phyloP scores from a whole-genome alignment of 2,888 invertebrate species.

The Drosophila mettleri region DNA sequence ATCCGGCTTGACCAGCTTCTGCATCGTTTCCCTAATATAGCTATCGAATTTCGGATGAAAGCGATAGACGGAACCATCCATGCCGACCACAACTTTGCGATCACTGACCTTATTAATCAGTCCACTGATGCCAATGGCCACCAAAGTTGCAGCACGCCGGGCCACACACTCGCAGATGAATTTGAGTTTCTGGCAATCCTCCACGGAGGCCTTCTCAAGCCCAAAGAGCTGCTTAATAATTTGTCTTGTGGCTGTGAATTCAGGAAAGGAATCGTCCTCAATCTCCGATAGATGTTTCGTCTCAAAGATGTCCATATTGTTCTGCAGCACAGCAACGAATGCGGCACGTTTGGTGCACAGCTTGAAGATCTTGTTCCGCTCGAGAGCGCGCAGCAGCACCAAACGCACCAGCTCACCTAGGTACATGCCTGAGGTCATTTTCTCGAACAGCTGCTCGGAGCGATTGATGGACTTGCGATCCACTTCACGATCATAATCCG shows the following conservation, averaged over 20 bases:
- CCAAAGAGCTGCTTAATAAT: constrained; percentile 91
- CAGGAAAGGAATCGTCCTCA: constrained; percentile 92
- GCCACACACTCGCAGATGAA: constrained; percentile 96
- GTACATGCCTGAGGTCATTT: constrained; percentile 99
- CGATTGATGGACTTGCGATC: constrained; percentile 93
- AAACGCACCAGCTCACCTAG: constrained; percentile 97
- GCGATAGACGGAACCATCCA: constrained; percentile 98
- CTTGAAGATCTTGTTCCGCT: constrained; percentile 86
- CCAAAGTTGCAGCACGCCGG: constrained; percentile 95
- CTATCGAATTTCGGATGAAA: constrained; percentile 98
- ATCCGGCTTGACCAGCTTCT: constrained; percentile 89
- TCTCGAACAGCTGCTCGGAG: constrained; percentile 94
- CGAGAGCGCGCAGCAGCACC: constrained; percentile 92
- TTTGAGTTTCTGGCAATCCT: constrained; percentile 95
- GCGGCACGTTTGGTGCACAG: constrained; percentile 49
- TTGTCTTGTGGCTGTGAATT: constrained; percentile 90
- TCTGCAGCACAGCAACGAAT: constrained; percentile 50
- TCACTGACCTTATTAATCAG: constrained; percentile 95
- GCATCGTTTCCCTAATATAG: constrained; percentile 94
- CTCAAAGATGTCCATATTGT: constrained; percentile 91
- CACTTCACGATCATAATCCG: constrained; percentile 92
- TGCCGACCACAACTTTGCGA: constrained; percentile 95
- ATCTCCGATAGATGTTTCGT: constrained; percentile 99
- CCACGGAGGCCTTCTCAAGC: constrained; percentile 88
- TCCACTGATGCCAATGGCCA: constrained; percentile 94